Conservation (phyloP, 1,140 invertebrate species). For the Mylabris phalerata region DNA sequence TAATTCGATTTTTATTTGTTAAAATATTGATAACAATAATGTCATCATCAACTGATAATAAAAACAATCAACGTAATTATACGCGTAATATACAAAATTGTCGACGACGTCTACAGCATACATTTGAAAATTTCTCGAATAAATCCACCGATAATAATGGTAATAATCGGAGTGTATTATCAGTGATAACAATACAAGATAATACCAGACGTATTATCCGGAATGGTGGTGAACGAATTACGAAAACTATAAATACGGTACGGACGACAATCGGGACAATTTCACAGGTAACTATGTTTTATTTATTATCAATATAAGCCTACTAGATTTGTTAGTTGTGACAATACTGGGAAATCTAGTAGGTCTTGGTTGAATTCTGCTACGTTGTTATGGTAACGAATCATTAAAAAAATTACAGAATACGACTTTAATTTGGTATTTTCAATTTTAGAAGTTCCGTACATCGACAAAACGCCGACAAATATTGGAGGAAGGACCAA, state of each 20-base stretch:
- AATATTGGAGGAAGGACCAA: constrained; percentile 50
- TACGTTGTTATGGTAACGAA: no score
- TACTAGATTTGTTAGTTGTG: neutral
- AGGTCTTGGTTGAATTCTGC: neutral
- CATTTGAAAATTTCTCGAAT: constrained; percentile 8
- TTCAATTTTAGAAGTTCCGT: constrained; percentile 18
- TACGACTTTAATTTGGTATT: neutral
- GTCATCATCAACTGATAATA: no score
- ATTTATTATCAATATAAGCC: no score
- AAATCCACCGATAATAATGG: neutral
- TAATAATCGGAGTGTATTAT: constrained; percentile 33
- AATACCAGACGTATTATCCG: constrained; percentile 44
- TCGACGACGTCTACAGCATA: constrained; percentile 7
- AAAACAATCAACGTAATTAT: no score
- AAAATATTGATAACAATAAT: no score
- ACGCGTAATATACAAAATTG: neutral
- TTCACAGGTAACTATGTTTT: constrained; percentile 46
- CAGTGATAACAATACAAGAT: constrained; percentile 35
- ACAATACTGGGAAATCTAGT: neutral
- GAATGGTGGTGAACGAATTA: constrained; percentile 49
- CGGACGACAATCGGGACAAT: constrained; percentile 50
- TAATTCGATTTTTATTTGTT: no score
- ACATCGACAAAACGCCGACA: constrained; percentile 51
- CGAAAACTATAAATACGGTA: constrained; percentile 52
- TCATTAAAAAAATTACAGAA: no score